Percentiles rank a stretch among this genome's conserved stretches.
Evolutionary conservation across 2,113 vertebrate genomes (phyloP).

Genomic region (Chelonoidis abingdonii): DNA sequence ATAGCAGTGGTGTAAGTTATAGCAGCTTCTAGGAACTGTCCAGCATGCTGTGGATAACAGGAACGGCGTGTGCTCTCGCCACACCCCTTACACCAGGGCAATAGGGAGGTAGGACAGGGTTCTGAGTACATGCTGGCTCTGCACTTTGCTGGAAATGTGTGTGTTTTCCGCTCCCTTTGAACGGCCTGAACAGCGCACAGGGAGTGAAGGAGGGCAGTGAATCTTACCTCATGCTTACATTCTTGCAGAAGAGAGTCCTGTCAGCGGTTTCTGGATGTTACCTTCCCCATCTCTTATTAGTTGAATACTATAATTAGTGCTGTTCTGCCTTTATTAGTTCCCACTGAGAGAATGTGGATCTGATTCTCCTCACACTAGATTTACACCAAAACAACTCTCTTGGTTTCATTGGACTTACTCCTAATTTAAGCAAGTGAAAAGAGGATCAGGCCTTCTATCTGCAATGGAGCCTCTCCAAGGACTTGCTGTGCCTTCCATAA

Average conservation of each 20-base stretch:
- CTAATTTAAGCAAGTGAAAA: constrained; percentile 10
- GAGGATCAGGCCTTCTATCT: neutral
- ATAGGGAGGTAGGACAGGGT: neutral
- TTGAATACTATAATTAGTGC: neutral
- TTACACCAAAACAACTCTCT: neutral
- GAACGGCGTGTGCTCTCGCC: accelerated
- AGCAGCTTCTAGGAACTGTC: neutral
- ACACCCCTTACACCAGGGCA: accelerated
- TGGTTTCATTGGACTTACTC: constrained; percentile 3
- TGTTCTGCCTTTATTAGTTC: neutral
- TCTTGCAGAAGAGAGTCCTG: neutral
- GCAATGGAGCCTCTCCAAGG: neutral
- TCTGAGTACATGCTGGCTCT: neutral
- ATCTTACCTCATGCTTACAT: neutral
- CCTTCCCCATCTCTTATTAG: neutral
- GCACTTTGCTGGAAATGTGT: neutral
- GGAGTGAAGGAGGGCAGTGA: neutral
- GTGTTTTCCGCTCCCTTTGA: neutral
- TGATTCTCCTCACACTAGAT: neutral
- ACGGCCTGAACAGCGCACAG: accelerated
- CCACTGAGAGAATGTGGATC: accelerated
- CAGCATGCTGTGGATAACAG: accelerated
- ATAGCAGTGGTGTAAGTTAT: neutral
- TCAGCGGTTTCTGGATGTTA: neutral
- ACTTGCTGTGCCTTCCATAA: constrained; percentile 15